Evolutionary conservation across 2,797 vertebrate genomes (phyloP), one percentile per base, ranked within the genome.

Genomic region (Tangara arthus): DNA sequence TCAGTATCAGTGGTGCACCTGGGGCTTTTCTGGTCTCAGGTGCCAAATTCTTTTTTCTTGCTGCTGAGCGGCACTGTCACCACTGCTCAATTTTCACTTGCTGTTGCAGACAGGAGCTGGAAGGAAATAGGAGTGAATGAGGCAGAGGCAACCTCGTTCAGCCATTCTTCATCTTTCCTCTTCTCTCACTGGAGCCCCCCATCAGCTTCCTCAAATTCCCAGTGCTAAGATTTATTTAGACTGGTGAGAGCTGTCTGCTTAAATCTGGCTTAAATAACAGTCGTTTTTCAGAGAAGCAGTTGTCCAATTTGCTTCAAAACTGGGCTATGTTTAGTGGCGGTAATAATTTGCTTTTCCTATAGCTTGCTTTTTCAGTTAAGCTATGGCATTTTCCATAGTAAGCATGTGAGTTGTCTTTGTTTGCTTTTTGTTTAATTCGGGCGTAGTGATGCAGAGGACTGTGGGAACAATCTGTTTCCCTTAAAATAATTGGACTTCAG

Each of bases 31-130:
- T 93, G 52, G 70, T 94, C 88, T 90, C 90, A 39, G 66, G 73
- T 95, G 93, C 70, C 83, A 96, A 75, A 94, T 94, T 85, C 70
- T 77, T 93, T 53, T 65, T 95, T 18, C 72, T 81, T 90, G 52
- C 68, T 92, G 46, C 53, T 2, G 28, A 64, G 41, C 30, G 69
- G 41, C 42, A n/a, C 64, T 94, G 88, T 85, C 7, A 6, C 46
- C 19, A 1, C 61, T 6, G 5, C 49, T 93, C 39, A 35, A 65
- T 86, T 91, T 94, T 87, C 89, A 53, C 50, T 76, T 3, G n/a
- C 52, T 6, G 5, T 47, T 80, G 59, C 77, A 82, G 73, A 57
- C 68, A 89, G 79, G n/a, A 83, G 22, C 55, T 92, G 79, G 65
- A 88, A 88, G 53, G 50, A 88, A 86, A 90, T 42, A 81, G 73